These are phyloP conservation scores for Arctopsyche grandis DNA, from an alignment of 1,140 invertebrate genomes.

Conservation along the genomic window DNA sequence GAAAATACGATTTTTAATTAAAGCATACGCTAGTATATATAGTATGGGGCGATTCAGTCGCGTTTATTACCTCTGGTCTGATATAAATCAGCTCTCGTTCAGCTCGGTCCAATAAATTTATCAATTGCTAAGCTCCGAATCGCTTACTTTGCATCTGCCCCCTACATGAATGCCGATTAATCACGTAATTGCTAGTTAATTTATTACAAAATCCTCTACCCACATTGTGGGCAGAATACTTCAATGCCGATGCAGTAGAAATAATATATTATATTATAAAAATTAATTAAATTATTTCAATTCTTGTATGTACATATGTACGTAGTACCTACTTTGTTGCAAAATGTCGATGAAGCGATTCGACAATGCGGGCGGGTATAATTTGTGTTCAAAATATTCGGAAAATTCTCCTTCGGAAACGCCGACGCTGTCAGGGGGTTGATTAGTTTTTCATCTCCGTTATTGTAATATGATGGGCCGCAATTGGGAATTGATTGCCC, in stretches of 20 bases:
- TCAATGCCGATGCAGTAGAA: neutral
- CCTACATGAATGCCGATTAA: conserved; percentile 49
- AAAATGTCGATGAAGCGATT: neutral
- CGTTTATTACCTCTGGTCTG: conserved; percentile 9
- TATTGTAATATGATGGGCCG: conserved; percentile 37
- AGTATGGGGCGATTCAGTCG: neutral
- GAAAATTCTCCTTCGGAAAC: neutral
- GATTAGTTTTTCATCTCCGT: conserved; percentile 17
- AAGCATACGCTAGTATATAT: neutral
- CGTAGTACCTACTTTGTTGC: no score
- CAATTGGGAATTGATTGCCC: conserved; percentile 39
- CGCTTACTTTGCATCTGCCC: conserved; percentile 50
- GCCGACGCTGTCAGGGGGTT: neutral
- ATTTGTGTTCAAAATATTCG: neutral
- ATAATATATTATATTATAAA: neutral
- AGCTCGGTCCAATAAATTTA: conserved; percentile 47
- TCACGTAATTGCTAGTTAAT: conserved; percentile 52
- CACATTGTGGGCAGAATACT: neutral
- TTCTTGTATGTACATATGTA: no score
- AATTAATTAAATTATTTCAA: neutral
- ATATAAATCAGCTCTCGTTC: conserved; percentile 27
- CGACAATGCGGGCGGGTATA: neutral
- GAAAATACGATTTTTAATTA: no score
- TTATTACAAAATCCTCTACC: conserved; percentile 38
- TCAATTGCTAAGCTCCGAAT: conserved; percentile 49